Conservation (phyloP, 2,113 vertebrate species). For the Calonectris borealis region DNA sequence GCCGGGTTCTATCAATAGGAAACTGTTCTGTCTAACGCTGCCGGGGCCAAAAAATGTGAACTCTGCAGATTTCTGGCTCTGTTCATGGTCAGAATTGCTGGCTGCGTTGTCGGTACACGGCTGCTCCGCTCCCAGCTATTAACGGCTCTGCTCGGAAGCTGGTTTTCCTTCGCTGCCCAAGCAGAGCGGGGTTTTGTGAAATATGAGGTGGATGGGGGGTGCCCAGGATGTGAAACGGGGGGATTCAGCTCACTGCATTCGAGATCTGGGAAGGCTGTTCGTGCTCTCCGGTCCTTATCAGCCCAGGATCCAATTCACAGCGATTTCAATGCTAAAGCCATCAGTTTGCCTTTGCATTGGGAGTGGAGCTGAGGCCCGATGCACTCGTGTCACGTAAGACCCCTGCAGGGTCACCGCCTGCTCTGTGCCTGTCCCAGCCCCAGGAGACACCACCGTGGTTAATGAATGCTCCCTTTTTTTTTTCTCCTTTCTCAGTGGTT, state of each 20-base stretch:
- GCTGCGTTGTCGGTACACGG: neutral
- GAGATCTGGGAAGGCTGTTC: neutral
- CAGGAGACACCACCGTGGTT: rapidly evolving
- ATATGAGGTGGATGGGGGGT: neutral
- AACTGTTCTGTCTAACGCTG: neutral
- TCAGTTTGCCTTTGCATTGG: neutral
- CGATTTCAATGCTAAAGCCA: neutral
- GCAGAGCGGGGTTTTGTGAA: neutral
- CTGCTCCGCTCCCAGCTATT: neutral
- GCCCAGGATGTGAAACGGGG: rapidly evolving
- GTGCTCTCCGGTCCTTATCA: neutral
- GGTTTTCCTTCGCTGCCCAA: neutral
- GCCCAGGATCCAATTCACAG: rapidly evolving
- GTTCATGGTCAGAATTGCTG: neutral
- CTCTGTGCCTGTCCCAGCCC: neutral
- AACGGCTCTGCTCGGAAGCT: neutral
- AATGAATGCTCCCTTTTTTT: neutral
- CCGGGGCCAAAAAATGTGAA: constrained; percentile 8
- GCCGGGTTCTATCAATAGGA: constrained; percentile 20
- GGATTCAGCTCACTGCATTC: rapidly evolving
- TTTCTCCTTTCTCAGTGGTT: neutral
- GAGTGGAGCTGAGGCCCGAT: neutral
- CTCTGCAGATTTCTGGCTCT: constrained; percentile 29
- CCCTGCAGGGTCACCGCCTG: too few species aligned
- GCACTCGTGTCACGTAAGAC: rapidly evolving